Conservation (phyloP, 2,113 vertebrate species). For the Gopherus flavomarginatus region DNA sequence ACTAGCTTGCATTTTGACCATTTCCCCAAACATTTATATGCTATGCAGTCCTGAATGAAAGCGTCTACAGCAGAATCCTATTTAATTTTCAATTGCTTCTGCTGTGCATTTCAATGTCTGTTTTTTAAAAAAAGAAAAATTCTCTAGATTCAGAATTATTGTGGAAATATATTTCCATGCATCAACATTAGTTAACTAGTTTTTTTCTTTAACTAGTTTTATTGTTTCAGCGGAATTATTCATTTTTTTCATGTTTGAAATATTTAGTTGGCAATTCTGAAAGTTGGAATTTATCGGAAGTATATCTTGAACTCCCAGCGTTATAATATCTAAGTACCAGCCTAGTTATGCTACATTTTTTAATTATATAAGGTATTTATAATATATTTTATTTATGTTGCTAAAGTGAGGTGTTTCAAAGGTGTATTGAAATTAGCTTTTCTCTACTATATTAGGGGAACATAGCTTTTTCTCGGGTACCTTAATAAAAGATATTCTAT, state of each 20-base stretch:
- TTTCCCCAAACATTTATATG: background rate
- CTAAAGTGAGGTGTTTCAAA: background rate
- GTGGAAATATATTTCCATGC: background rate
- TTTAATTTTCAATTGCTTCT: background rate
- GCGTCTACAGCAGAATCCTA: background rate
- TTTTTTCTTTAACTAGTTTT: too few species aligned
- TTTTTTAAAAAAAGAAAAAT: background rate
- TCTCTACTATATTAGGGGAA: background rate
- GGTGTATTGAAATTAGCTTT: background rate
- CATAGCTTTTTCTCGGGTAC: background rate
- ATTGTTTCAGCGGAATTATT: background rate
- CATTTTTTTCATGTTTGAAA: constrained; percentile 3
- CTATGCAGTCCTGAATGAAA: background rate
- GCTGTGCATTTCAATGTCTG: background rate
- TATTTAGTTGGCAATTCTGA: background rate
- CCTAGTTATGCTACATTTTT: background rate
- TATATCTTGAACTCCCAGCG: background rate
- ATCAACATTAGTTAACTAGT: background rate
- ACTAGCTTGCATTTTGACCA: background rate
- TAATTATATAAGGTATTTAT: constrained; percentile 23
- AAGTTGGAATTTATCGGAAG: background rate
- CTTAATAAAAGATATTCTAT: background rate
- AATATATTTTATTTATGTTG: background rate
- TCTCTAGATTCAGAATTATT: background rate
- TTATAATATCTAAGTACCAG: background rate